phyloP scores from a whole-genome alignment of 2,113 vertebrate species.

The Chiloscyllium plagiosum region DNA sequence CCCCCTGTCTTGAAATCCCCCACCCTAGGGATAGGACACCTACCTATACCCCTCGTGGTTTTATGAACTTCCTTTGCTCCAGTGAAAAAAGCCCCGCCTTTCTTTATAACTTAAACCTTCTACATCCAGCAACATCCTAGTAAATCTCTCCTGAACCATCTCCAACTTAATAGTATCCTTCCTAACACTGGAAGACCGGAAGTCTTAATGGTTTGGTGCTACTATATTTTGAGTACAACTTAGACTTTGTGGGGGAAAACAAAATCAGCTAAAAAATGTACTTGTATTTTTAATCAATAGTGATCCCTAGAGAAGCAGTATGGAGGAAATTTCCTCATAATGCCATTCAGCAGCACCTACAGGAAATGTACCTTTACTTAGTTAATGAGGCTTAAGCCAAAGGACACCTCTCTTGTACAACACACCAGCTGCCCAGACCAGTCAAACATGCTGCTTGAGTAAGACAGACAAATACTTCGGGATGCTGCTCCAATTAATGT shows the following conservation, averaged over 20 bases:
- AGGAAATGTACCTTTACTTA: not conserved
- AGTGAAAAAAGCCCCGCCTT: too few species aligned
- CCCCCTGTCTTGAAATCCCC: too few species aligned
- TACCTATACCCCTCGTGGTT: too few species aligned
- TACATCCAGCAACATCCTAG: too few species aligned
- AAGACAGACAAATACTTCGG: not conserved
- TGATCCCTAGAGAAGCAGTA: not conserved
- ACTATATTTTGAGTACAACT: not conserved
- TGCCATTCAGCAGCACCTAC: not conserved
- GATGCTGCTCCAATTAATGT: not conserved
- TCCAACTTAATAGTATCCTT: too few species aligned
- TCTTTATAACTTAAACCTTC: too few species aligned
- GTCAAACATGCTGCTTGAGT: not conserved
- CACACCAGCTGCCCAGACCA: not conserved
- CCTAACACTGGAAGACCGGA: too few species aligned
- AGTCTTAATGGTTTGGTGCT: not conserved
- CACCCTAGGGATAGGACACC: too few species aligned
- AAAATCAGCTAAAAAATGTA: not conserved
- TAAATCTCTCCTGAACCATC: too few species aligned
- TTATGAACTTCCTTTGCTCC: too few species aligned
- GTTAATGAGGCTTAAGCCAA: not conserved
- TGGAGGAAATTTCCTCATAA: not conserved
- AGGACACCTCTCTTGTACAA: not conserved
- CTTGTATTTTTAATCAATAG: not conserved
- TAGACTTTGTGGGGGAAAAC: not conserved